Percentiles rank a stretch among this genome's conserved stretches.
phyloP scores from a whole-genome alignment of 2,888 invertebrate genomes.

The Agrotis exclamationis region DNA sequence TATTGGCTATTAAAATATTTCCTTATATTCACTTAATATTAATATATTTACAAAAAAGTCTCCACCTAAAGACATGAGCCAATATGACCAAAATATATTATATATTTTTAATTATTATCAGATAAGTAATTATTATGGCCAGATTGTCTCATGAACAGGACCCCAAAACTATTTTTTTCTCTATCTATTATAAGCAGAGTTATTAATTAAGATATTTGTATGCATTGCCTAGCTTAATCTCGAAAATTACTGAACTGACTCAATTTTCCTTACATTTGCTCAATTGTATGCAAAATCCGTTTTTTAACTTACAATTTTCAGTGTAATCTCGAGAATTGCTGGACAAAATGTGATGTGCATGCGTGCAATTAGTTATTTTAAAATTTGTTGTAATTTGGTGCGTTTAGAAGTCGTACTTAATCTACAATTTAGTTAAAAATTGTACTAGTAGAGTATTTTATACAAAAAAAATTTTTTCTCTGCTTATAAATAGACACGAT shows the following conservation, averaged over 20 bases:
- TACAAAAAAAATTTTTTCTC: neutral
- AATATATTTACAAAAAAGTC: conserved; percentile 25
- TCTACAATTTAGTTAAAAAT: conserved; percentile 62
- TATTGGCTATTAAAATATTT: conserved; percentile 11
- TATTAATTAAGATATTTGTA: neutral
- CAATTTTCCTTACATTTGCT: neutral
- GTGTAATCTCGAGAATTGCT: conserved; percentile 17
- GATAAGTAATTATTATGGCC: neutral
- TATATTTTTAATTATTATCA: too few species aligned
- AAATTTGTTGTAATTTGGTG: conserved; percentile 25
- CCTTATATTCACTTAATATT: neutral
- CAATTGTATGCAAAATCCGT: neutral
- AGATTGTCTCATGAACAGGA: neutral
- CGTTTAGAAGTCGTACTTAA: conserved; percentile 49
- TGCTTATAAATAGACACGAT: neutral
- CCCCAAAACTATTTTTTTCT: neutral
- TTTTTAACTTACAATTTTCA: neutral
- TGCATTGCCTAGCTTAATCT: conserved; percentile 11
- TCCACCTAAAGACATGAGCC: neutral
- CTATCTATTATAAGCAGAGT: neutral
- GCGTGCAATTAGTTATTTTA: neutral
- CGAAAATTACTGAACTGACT: conserved; percentile 16
- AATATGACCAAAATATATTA: neutral
- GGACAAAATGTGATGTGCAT: neutral
- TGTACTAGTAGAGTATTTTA: conserved; percentile 51